Base-by-base conservation (phyloP, 2,888 invertebrate genomes). In the Ochlodes sylvanus region DNA sequence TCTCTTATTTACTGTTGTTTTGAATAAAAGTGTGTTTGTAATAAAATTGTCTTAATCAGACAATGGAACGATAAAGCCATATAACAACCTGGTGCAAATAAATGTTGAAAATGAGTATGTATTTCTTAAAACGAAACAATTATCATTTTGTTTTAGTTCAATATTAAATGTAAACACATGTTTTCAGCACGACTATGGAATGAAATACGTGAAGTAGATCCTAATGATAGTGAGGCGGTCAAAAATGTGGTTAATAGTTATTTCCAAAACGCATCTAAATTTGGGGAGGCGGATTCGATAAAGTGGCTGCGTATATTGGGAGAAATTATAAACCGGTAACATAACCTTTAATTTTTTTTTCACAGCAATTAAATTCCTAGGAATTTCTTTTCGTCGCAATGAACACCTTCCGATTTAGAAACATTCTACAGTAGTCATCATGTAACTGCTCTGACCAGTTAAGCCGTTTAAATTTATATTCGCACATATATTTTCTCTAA, bases 141-240 rank as follows among this genome's bases (percentile, higher is more conserved):
- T 3, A 38, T 38, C 34, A 10, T 38, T 38, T 12, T 38, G 38
- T 12, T 12, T 0, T 38, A 12, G 38, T 38, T 9, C 9, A 12
- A 3, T 38, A 12, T 10, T 38, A 27, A 19, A 34, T 12, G 38
- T 42, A 56, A 44, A 63, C 15, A 52, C 12, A 32, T 66, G n/a
- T 64, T 86, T 89, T 60, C 80, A 92, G 92, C 80, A 77, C 84
- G 87, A 79, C 76, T 90, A 79, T 78, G 91, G 64, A 84, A 84
- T 64, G 88, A 82, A 82, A 75, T 92, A 69, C 83, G 79, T 14
- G 83, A 86, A 27, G 83, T 92, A 57, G 89, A 92, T 73, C 82
- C 85, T 1, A 88, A 85, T 68, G 84, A 93, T 71, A 87, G 84
- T 69, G 92, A 92, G 27, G 86, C 86, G 12, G 84, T 91, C 4